phyloP scores from a whole-genome alignment of 2,113 vertebrate genomes.

The Petrocephalus zakoni region DNA sequence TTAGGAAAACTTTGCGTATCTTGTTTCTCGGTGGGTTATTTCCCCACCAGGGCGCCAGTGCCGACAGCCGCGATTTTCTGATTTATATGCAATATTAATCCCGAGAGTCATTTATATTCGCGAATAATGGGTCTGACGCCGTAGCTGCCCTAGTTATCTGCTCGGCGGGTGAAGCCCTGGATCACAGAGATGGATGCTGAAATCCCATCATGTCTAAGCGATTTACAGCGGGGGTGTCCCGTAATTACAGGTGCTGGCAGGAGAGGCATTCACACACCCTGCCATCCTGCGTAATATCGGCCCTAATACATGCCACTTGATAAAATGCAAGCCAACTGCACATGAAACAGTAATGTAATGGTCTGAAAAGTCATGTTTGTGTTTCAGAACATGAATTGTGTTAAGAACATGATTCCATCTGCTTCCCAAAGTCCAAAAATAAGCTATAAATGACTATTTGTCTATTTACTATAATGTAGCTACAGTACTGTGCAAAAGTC shows the following conservation, averaged over 20 bases:
- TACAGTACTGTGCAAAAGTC: no score
- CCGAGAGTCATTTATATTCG: slow-evolving; percentile 4
- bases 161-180: neutral
- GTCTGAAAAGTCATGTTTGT: neutral
- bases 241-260: neutral
- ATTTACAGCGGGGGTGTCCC: neutral
- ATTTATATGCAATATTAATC: slow-evolving; percentile 15
- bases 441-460: neutral
- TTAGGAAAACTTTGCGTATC: neutral
- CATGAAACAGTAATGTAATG: neutral
- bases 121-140: neutral
- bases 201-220: neutral
- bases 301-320: neutral
- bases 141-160: slow-evolving; percentile 8
- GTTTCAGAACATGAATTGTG: neutral
- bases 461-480: neutral
- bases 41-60: no score
- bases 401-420: neutral
- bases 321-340: neutral
- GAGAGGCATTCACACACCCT: neutral
- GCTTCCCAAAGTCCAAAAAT: neutral
- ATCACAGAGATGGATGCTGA: slow-evolving; percentile 11
- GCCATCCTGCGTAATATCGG: neutral
- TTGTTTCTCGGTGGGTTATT: neutral
- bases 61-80: neutral